Conservation (phyloP, 2,113 vertebrate genomes). For the Pungitius pungitius region DNA sequence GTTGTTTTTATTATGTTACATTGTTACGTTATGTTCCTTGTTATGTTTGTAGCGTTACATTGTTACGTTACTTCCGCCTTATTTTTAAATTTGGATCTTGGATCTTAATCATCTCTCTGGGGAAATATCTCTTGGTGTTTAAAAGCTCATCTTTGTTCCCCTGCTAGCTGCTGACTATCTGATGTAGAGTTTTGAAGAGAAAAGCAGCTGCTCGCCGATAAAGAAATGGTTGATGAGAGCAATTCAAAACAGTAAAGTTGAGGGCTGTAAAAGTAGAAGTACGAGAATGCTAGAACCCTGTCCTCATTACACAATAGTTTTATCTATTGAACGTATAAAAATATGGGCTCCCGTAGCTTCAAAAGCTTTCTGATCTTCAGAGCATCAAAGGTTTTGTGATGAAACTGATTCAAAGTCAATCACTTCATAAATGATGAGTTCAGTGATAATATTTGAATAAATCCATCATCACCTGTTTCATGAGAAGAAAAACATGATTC, state of each 20-base stretch:
- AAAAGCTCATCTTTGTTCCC: background rate
- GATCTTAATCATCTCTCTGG: background rate
- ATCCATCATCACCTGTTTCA: background rate
- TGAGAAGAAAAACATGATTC: background rate
- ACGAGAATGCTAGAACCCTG: background rate
- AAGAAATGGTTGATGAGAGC: background rate
- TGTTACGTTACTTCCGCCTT: no score
- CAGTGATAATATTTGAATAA: background rate
- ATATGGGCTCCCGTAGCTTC: background rate
- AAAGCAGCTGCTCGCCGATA: background rate
- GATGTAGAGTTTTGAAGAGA: background rate
- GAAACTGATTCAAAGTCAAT: background rate
- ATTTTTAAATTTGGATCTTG: background rate
- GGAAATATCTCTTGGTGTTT: background rate
- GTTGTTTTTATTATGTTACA: no score
- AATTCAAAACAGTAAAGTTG: no score
- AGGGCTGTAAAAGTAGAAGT: background rate
- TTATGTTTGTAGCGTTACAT: no score
- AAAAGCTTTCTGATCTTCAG: background rate
- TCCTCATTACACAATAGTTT: background rate
- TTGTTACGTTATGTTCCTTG: no score
- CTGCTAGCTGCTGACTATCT: background rate
- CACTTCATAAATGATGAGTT: background rate
- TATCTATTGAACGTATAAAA: background rate
- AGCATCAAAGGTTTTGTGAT: background rate